A percentile compares a stretch with the other conserved stretches of the same genome.
These are phyloP conservation scores for Orthosia incerta DNA, from an alignment of 2,888 invertebrate genomes.

Conservation along the genomic window DNA sequence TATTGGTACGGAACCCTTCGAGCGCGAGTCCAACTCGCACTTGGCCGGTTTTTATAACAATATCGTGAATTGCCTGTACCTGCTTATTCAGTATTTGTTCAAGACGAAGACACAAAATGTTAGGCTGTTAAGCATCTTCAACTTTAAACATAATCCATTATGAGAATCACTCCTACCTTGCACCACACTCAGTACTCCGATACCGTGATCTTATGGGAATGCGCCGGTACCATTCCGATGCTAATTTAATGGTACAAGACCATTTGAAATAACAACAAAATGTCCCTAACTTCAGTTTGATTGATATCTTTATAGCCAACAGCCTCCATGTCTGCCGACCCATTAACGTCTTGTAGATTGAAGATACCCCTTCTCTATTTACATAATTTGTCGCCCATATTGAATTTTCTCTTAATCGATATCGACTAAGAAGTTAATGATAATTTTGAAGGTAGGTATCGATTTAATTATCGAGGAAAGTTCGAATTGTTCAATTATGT, in stretches of 20 bases:
- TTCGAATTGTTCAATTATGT: conserved; percentile 25
- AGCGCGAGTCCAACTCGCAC: too few relatives aligned
- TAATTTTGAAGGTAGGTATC: conserved; percentile 28
- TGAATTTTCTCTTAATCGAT: conserved; percentile 41
- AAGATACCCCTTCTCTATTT: conserved; percentile 58
- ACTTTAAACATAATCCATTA: neutral
- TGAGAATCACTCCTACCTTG: conserved; percentile 11
- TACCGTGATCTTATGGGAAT: conserved; percentile 71
- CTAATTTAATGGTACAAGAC: conserved; percentile 82
- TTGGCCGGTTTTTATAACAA: too few relatives aligned
- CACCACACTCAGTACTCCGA: conserved; percentile 37
- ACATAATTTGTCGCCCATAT: conserved; percentile 53
- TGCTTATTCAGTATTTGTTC: too few relatives aligned
- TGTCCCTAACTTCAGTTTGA: conserved; percentile 73
- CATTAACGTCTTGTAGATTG: conserved; percentile 64
- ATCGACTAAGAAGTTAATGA: conserved; percentile 38
- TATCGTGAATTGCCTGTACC: too few relatives aligned
- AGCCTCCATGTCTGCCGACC: conserved; percentile 64
- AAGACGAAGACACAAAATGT: neutral
- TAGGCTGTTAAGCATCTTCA: neutral
- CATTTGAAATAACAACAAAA: conserved; percentile 74
- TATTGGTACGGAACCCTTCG: too few relatives aligned
- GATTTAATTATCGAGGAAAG: conserved; percentile 44
- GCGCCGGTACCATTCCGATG: conserved; percentile 81
- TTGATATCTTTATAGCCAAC: conserved; percentile 87